Base-by-base conservation (phyloP, 2,797 vertebrate species). In the Gymnocypris eckloni region DNA sequence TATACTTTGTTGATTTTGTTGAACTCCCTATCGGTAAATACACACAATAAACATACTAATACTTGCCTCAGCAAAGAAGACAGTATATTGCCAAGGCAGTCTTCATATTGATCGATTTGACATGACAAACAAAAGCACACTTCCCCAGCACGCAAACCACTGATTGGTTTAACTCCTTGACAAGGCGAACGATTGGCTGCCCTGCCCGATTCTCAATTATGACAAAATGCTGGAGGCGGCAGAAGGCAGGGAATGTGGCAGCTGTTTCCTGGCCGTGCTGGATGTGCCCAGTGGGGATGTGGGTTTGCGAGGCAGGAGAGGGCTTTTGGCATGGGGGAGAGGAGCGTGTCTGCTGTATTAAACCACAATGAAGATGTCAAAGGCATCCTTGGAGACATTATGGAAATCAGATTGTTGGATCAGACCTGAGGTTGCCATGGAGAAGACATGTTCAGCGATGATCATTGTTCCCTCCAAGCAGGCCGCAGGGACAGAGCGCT, bases 361-460 rank as follows among this genome's bases (percentile, higher is more conserved):
- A 86, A 87, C 91, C 92, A 93, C 91, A 94, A 94, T 95, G 92
- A 94, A 95, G 94, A 95, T 92, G 94, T 95, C 95, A 95, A 91
- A 94, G 90, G 86, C 85, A 88, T 92, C 92, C 93, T 91, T 88
- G 83, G 90, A 92, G 94, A 93, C 91, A 89, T 91, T 18, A 91
- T 95, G 94, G 92, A 95, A 95, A 95, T 95, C 12, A 87, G 92
- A 94, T 94, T 94, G 92, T 93, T 93, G 94, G 93, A 95, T 92
- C 90, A 78, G 82, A 89, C 87, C 87, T 56, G 81, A 89, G 89
- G 95, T 97, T 97, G 94, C 95, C 93, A 96, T 95, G 95, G 95
- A 94, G 94, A 95, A 90, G 91, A 93, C 89, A 90, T 92, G 88
- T 92, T 95, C 93, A 93, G 92, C 91, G 39, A 82, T 90, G 86